phyloP scores from a whole-genome alignment of 2,888 invertebrate species.

The Drosophila affinis region DNA sequence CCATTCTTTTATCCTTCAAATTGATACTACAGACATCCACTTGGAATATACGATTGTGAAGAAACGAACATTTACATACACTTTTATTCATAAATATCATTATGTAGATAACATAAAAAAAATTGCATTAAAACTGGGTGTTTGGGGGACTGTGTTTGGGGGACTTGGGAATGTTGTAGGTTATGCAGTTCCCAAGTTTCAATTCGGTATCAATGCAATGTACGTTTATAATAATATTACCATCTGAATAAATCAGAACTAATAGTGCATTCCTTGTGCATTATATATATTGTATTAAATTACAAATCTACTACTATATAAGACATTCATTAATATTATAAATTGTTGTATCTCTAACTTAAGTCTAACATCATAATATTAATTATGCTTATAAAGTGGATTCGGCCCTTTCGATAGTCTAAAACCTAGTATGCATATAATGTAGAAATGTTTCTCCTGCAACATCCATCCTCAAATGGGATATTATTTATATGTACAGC shows the following conservation, averaged over 20 bases:
- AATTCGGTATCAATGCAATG: background rate
- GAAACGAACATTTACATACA: background rate
- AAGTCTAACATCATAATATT: conserved; percentile 10
- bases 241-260: background rate
- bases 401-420: conserved; percentile 1
- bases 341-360: conserved; percentile 71
- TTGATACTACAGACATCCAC: background rate
- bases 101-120: background rate
- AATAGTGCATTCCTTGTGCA: conserved; percentile 51
- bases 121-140: background rate
- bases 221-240: too few species aligned
- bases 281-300: conserved; percentile 69
- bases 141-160: background rate
- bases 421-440: background rate
- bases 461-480: background rate
- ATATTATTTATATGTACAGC: background rate
- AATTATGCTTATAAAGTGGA: conserved; percentile 13
- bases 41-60: background rate
- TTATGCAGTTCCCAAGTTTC: background rate
- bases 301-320: conserved; percentile 47
- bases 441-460: background rate
- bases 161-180: background rate
- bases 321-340: conserved; percentile 75
- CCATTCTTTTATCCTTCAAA: background rate
- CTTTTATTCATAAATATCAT: background rate